Conservation (phyloP, 2,888 invertebrate species). For the Platycheirus albimanus region DNA sequence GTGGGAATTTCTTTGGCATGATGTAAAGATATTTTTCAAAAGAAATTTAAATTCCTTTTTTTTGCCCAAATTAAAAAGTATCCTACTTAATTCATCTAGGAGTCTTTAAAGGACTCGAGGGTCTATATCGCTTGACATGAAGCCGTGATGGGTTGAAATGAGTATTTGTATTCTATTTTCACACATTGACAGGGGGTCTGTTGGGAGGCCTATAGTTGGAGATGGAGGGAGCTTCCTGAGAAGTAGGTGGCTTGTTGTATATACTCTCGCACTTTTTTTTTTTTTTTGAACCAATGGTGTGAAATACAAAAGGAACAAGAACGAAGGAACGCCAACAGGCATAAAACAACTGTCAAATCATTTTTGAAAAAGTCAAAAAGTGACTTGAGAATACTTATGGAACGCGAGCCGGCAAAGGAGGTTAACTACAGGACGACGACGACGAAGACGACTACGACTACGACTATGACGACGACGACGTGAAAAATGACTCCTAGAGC, state of each 20-base stretch:
- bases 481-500: slow-evolving; percentile 54
- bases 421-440: slow-evolving; percentile 57
- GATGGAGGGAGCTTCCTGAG: not conserved
- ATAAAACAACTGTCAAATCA: slow-evolving; percentile 64
- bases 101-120: slow-evolving; percentile 60
- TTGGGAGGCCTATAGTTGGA: not conserved
- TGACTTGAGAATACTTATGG: slow-evolving; percentile 45
- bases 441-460: slow-evolving; percentile 60
- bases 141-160: slow-evolving; percentile 37
- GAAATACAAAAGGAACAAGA: slow-evolving; percentile 17
- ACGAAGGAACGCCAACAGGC: slow-evolving; percentile 57
- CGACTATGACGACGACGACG: slow-evolving; percentile 42
- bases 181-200: slow-evolving; percentile 52
- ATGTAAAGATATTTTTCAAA: not conserved
- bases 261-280: slow-evolving; percentile 13
- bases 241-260: not conserved
- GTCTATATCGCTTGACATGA: slow-evolving; percentile 40
- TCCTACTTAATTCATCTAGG: slow-evolving; percentile 41
- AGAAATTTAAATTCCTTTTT: slow-evolving; percentile 25
- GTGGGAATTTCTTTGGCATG: slow-evolving; percentile 2
- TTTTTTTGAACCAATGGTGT: slow-evolving; percentile 1
- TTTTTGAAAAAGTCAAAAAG: slow-evolving; percentile 50
- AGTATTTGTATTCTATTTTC: slow-evolving; percentile 33
- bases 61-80: slow-evolving; percentile 42
- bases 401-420: slow-evolving; percentile 46